Conservation (phyloP, 2,888 invertebrate genomes). For the Syrphus vitripennis region DNA sequence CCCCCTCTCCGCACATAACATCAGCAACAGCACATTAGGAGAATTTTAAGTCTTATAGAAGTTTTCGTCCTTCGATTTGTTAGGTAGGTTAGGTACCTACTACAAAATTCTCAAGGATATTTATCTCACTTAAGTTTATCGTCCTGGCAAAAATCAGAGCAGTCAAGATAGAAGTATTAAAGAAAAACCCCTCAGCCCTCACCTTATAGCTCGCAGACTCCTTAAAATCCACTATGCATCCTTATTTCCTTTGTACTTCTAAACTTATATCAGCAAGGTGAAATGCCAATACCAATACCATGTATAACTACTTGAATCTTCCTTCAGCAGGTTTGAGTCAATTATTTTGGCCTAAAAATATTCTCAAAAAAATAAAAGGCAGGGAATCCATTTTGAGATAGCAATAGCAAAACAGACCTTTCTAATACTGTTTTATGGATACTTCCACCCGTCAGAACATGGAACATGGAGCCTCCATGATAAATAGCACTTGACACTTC, state of each 20-base stretch:
- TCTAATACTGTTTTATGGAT: background rate
- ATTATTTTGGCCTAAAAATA: slow-evolving; percentile 15
- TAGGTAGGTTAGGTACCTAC: too few relatives aligned
- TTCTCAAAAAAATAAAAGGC: background rate
- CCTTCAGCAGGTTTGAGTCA: background rate
- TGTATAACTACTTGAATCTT: background rate
- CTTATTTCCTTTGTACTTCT: background rate
- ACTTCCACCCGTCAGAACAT: slow-evolving; percentile 20
- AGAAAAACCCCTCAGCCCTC: background rate
- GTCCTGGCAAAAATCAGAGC: background rate
- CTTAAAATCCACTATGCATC: background rate
- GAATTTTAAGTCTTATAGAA: background rate
- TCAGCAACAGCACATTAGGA: background rate
- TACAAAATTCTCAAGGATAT: background rate
- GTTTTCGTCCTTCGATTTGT: background rate
- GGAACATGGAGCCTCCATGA: slow-evolving; percentile 33
- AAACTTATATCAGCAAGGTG: background rate
- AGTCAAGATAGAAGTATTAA: background rate
- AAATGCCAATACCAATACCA: background rate
- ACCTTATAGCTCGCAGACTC: background rate
- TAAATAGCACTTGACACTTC: slow-evolving; percentile 78
- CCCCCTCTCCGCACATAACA: background rate
- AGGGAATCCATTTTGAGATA: background rate
- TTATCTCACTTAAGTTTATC: slow-evolving; percentile 28
- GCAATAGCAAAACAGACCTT: background rate